Evolutionary conservation across 1,140 invertebrate genomes (phyloP), one percentile per base, ranked within the genome.

Genomic region (Maconellicoccus hirsutus): DNA sequence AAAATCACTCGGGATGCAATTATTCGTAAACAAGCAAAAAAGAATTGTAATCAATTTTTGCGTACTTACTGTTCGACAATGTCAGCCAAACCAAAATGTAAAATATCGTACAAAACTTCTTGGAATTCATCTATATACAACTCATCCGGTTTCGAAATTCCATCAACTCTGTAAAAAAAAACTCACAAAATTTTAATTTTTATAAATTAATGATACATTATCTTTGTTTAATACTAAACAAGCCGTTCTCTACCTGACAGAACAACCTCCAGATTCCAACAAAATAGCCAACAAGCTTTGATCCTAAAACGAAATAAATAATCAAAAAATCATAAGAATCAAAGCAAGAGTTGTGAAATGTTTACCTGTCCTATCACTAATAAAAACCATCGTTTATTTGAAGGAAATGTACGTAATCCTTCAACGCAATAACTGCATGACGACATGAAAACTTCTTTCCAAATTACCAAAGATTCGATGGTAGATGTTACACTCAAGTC

Each of bases 391-490:
- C 84, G 81, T 7, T 83, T 84, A 76, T 84, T 79, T 7, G 83
- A 82, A 71, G 25, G 29, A n/a, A 27, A 52, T 23, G 7, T 22
- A 12, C 22, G 75, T 27, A 2, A 23, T 10, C 70, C 39, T 70
- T 70, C 61, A 19, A 76, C 72, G 10, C 77, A 78, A 66, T 78
- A 75, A 72, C 80, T 78, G 70, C 79, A 82, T 0, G 82, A 83
- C 12, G 76, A 76, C 14, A 83, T 83, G 75, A 83, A 87, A 22
- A 91, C 86, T 81, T 88, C 87, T 76, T 85, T 86, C 89, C 89
- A 92, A 12, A 89, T 78, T n/a, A 91, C 84, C 23, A 91, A 77
- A 72, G 86, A 86, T 70, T 86, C 86, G 0, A 90, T 80, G 22
- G 85, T 80, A 73, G 88, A 86, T 0, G 83, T 84, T 69, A 79